phyloP scores from a whole-genome alignment of 2,888 invertebrate genomes.

The Ferdinandea cuprea region DNA sequence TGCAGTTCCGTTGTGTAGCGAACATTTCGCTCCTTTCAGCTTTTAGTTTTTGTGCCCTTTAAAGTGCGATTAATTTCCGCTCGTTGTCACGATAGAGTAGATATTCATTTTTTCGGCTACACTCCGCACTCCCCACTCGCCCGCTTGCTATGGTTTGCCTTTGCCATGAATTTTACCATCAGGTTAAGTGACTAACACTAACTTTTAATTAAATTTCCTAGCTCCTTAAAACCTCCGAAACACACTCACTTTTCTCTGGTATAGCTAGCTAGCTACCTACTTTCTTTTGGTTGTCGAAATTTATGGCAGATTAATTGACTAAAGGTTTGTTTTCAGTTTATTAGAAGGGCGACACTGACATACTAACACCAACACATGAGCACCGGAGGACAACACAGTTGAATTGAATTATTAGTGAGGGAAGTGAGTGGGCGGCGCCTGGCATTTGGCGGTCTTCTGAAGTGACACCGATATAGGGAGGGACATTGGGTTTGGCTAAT shows the following conservation, averaged over 20 bases:
- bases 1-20: conserved; percentile 46
- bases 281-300: conserved; percentile 48
- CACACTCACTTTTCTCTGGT: background rate
- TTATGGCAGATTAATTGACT: conserved; percentile 71
- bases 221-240: conserved; percentile 19
- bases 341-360: conserved; percentile 27
- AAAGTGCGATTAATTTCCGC: conserved; percentile 73
- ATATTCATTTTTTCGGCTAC: conserved; percentile 6
- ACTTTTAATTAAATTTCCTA: conserved; percentile 72
- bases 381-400: conserved; percentile 14
- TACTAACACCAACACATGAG: conserved; percentile 1
- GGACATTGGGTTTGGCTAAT: conserved; percentile 33
- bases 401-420: conserved; percentile 19
- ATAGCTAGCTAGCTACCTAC: no score
- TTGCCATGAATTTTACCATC: conserved; percentile 49
- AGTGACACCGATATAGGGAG: conserved; percentile 38
- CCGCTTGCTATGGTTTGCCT: background rate
- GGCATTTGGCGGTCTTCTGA: background rate
- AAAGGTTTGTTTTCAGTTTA: conserved; percentile 69
- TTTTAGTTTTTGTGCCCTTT: conserved; percentile 22
- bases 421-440: background rate
- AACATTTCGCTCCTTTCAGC: background rate
- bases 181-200: conserved; percentile 65
- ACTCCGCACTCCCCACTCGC: no score
- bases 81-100: conserved; percentile 53